Conservation (phyloP, 2,888 invertebrate species). For the Drosophila barbarae region DNA sequence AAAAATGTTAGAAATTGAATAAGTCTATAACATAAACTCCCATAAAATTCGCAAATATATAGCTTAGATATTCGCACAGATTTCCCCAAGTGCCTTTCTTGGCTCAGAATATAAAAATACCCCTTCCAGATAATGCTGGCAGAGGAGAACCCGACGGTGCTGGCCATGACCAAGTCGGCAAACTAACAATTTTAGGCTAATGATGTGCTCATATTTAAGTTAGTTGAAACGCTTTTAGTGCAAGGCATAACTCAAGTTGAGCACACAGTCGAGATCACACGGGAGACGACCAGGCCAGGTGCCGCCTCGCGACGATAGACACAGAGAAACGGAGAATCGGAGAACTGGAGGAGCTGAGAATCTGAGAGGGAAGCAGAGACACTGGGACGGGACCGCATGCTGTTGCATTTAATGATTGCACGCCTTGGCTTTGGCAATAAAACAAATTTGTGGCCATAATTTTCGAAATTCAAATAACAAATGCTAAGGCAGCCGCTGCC, state of each 20-base stretch:
- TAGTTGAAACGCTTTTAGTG: conserved; percentile 73
- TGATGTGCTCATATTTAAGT: conserved; percentile 75
- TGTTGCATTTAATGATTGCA: conserved; percentile 76
- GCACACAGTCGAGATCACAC: conserved; percentile 31
- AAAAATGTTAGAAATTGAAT: not conserved
- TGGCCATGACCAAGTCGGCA: conserved; percentile 51
- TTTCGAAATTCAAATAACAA: conserved; percentile 74
- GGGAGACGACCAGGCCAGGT: conserved; percentile 38
- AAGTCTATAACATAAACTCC: not conserved
- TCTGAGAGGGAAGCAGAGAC: not conserved
- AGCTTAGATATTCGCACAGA: not conserved
- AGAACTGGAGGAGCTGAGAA: not conserved
- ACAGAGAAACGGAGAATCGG: not conserved
- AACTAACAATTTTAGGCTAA: conserved; percentile 74
- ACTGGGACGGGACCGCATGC: conserved; percentile 65
- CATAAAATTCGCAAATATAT: not conserved
- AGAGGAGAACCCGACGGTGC: conserved; percentile 3
- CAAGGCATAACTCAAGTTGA: conserved; percentile 63
- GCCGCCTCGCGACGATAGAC: conserved; percentile 22
- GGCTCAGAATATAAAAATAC: not conserved
- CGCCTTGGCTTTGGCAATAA: conserved; percentile 76
- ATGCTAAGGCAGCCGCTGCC: conserved; percentile 45
- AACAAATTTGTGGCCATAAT: conserved; percentile 76
- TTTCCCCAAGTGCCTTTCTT: not conserved
- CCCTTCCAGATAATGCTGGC: not conserved